Conservation (phyloP, 2,797 vertebrate species). For the Chaetophractus vellerosus region DNA sequence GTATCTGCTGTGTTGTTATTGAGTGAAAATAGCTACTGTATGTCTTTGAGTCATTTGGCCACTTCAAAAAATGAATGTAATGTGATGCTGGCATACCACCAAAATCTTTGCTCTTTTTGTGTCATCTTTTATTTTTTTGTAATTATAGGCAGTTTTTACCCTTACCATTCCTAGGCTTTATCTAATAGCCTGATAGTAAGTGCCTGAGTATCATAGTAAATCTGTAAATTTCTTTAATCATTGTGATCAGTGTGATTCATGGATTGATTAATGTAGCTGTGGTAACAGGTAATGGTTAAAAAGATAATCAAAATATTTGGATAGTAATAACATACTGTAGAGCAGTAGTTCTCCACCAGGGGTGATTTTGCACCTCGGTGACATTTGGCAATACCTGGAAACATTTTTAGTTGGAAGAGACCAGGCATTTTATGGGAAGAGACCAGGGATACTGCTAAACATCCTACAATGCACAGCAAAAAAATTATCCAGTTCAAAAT, state of each 20-base stretch:
- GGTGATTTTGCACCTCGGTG: constrained; percentile 10
- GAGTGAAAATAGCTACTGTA: background rate
- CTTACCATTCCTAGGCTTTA: constrained; percentile 60
- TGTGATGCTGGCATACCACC: constrained; percentile 36
- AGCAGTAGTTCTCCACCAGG: constrained; percentile 38
- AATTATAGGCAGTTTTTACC: constrained; percentile 75
- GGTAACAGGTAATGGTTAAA: constrained; percentile 70
- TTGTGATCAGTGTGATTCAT: constrained; percentile 70
- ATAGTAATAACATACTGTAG: constrained; percentile 50
- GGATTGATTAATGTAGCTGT: constrained; percentile 59
- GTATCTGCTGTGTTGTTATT: constrained; percentile 16
- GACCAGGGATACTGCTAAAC: constrained; percentile 8
- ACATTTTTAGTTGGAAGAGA: constrained; percentile 64
- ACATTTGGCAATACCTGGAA: constrained; percentile 48
- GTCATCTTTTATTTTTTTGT: constrained; percentile 76
- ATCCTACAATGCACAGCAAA: background rate
- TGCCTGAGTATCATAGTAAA: constrained; percentile 53
- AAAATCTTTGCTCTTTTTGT: constrained; percentile 29
- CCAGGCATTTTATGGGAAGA: constrained; percentile 8
- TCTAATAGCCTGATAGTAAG: constrained; percentile 60
- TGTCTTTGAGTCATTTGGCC: constrained; percentile 58
- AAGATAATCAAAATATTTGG: constrained; percentile 81
- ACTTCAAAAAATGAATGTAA: constrained; percentile 72
- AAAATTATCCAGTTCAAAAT: background rate
- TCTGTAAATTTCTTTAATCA: constrained; percentile 80